Evolutionary conservation across 2,888 invertebrate genomes (phyloP).

Genomic region (Callyntrura guangdongensis): DNA sequence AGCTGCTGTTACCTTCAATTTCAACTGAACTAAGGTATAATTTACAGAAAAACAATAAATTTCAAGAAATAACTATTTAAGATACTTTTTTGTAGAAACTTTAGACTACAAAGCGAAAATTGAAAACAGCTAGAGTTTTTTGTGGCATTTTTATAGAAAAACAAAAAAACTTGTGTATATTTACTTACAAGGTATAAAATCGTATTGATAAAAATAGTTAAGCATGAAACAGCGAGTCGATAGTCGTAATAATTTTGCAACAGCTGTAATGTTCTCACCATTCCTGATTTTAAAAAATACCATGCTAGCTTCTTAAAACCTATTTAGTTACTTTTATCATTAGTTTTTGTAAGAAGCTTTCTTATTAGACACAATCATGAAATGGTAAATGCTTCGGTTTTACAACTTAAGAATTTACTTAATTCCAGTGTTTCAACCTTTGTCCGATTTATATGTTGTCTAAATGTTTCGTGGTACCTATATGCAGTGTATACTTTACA

Average conservation of each 20-base stretch:
- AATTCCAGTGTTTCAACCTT: constrained; percentile 33
- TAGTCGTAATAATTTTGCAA: constrained; percentile 48
- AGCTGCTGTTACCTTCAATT: constrained; percentile 56
- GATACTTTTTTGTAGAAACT: background rate
- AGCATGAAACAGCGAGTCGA: constrained; percentile 30
- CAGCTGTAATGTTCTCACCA: constrained; percentile 75
- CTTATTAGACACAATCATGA: constrained; percentile 37
- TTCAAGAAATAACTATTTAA: constrained; percentile 23
- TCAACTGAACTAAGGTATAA: constrained; percentile 21
- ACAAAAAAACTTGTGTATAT: constrained; percentile 16
- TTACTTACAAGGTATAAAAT: constrained; percentile 33
- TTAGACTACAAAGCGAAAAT: constrained; percentile 10
- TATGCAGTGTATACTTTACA: background rate
- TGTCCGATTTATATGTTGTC: background rate
- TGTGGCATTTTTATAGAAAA: constrained; percentile 44
- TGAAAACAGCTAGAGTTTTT: constrained; percentile 5
- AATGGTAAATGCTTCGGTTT: constrained; percentile 32
- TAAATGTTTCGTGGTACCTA: background rate
- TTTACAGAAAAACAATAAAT: background rate
- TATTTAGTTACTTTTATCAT: constrained; percentile 25
- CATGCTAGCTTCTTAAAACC: background rate
- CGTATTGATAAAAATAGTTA: constrained; percentile 30
- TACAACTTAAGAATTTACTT: constrained; percentile 26
- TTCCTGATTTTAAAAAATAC: constrained; percentile 65
- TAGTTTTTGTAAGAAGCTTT: constrained; percentile 2